phyloP scores from a whole-genome alignment of 1,140 invertebrate species.

The Ceratina calcarata region DNA sequence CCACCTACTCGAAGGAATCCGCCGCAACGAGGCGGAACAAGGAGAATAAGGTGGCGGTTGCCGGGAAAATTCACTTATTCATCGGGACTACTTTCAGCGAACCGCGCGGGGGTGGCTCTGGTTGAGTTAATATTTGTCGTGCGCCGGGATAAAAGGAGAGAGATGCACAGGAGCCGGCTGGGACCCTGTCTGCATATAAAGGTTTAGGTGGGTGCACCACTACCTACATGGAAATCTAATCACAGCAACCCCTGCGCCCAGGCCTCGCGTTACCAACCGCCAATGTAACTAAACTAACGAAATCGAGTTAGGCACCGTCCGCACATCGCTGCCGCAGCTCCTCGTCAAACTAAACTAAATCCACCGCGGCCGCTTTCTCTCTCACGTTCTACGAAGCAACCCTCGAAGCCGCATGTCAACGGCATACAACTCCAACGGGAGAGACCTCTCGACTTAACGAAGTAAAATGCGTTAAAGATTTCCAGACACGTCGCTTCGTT shows the following conservation, averaged over 20 bases:
- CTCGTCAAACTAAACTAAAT: constrained; percentile 72
- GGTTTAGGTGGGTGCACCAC: constrained; percentile 59
- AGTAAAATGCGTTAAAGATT: constrained; percentile 65
- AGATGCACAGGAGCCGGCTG: constrained; percentile 10
- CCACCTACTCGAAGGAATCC: neutral
- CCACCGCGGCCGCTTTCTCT: constrained; percentile 53
- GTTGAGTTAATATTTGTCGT: constrained; percentile 64
- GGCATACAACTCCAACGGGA: constrained; percentile 40
- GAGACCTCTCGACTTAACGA: constrained; percentile 64
- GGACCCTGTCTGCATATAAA: constrained; percentile 48
- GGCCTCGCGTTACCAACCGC: constrained; percentile 74
- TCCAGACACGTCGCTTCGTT: constrained; percentile 44
- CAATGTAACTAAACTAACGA: constrained; percentile 78
- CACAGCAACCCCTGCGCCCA: constrained; percentile 70
- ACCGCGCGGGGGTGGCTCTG: constrained; percentile 8
- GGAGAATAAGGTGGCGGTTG: constrained; percentile 25
- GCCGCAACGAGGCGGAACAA: neutral
- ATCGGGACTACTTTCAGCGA: constrained; percentile 45
- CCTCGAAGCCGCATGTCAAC: constrained; percentile 61
- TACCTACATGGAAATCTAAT: constrained; percentile 77
- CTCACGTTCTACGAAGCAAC: neutral
- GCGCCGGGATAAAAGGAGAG: constrained; percentile 5
- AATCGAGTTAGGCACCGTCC: constrained; percentile 74
- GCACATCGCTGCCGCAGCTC: constrained; percentile 69
- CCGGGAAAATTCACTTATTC: constrained; percentile 51